Percentiles rank a stretch among this genome's conserved stretches.
Conservation (phyloP, 2,797 vertebrate genomes). For the Chrysocyon brachyurus region DNA sequence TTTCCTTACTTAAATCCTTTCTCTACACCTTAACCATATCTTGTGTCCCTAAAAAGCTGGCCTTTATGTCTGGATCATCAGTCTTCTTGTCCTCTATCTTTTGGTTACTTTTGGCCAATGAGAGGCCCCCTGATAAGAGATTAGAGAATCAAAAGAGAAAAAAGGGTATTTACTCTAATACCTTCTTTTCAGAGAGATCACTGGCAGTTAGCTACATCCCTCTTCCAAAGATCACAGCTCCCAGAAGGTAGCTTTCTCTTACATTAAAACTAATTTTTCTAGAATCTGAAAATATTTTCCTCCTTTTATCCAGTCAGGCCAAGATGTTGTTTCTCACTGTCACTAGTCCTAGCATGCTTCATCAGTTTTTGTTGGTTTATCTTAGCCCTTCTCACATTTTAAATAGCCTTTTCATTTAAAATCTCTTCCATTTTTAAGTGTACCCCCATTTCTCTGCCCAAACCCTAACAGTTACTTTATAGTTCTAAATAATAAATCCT, state of each 20-base stretch:
- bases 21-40: background rate
- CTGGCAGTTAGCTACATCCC: background rate
- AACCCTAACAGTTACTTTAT: background rate
- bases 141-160: background rate
- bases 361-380: background rate
- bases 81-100: background rate
- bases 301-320: background rate
- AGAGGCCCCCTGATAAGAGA: background rate
- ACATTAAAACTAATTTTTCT: background rate
- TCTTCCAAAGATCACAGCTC: conserved; percentile 2
- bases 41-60: background rate
- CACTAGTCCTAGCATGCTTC: background rate
- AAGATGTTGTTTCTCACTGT: background rate
- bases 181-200: background rate
- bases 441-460: background rate
- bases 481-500: conserved; percentile 20
- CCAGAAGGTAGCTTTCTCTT: background rate
- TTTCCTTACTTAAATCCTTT: background rate
- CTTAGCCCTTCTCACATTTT: background rate
- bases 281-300: background rate
- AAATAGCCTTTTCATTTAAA: conserved; percentile 38
- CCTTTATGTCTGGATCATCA: background rate
- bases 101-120: background rate
- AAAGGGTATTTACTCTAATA: background rate
- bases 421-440: background rate